Evolutionary conservation across 1,140 invertebrate genomes (phyloP).

Genomic region (Drosophila lacteicornis): DNA sequence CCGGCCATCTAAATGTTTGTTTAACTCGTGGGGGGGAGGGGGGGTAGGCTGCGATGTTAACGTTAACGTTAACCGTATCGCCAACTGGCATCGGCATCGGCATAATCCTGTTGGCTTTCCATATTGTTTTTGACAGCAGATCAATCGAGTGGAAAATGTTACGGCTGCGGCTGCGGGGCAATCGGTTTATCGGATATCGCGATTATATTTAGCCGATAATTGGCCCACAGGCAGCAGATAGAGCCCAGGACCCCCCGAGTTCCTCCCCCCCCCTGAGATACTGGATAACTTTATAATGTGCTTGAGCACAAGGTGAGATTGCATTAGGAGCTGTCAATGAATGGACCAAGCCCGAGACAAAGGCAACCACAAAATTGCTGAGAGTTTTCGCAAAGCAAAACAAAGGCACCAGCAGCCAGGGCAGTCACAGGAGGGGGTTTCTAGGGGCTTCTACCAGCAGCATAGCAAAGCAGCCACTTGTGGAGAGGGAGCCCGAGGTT

Average conservation of each 20-base stretch:
- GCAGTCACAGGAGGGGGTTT: slow-evolving; percentile 2
- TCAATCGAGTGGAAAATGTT: slow-evolving; percentile 53
- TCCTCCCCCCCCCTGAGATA: not conserved
- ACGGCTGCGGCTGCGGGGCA: slow-evolving; percentile 22
- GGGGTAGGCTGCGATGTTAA: not conserved
- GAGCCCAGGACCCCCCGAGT: not conserved
- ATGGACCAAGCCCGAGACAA: slow-evolving; percentile 42
- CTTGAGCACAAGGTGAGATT: slow-evolving; percentile 56
- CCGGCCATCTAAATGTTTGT: slow-evolving; percentile 27
- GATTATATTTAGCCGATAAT: slow-evolving; percentile 53
- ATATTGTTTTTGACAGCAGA: slow-evolving; percentile 48
- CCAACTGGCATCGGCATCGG: slow-evolving; percentile 4
- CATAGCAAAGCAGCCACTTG: slow-evolving; percentile 40
- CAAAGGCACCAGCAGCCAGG: slow-evolving; percentile 26
- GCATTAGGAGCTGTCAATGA: slow-evolving; percentile 57
- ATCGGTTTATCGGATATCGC: slow-evolving; percentile 43
- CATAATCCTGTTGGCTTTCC: slow-evolving; percentile 36
- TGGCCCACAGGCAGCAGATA: slow-evolving; percentile 33
- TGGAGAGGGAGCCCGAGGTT: slow-evolving; percentile 10
- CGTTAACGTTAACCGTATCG: slow-evolving; percentile 26
- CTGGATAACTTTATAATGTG: slow-evolving; percentile 58
- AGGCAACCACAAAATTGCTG: slow-evolving; percentile 46
- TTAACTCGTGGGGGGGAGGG: not conserved
- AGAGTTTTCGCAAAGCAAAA: slow-evolving; percentile 54
- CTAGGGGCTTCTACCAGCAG: slow-evolving; percentile 32